Evolutionary conservation across 2,797 vertebrate genomes (phyloP).

Genomic region (Artibeus lituratus): DNA sequence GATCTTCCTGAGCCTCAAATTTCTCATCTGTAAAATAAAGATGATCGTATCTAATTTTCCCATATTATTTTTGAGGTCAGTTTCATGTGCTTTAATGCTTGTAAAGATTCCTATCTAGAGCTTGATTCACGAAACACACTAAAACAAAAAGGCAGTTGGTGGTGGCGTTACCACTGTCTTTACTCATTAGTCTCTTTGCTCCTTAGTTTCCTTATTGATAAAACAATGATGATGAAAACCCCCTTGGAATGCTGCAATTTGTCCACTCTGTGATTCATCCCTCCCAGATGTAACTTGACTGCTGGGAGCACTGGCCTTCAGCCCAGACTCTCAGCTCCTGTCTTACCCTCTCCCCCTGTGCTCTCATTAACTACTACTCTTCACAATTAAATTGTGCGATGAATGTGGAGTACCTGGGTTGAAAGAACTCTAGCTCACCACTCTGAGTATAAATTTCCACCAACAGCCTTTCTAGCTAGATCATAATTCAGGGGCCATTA

Average conservation of each 20-base stretch:
- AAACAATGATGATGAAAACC: constrained; percentile 24
- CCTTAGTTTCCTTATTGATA: constrained; percentile 6
- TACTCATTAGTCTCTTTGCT: not conserved
- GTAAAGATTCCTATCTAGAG: not conserved
- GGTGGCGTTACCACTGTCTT: not conserved
- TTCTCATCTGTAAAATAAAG: not conserved
- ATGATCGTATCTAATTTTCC: not conserved
- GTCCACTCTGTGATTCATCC: constrained; percentile 11
- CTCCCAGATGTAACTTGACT: constrained; percentile 19
- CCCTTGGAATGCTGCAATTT: not conserved
- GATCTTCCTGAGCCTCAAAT: not conserved
- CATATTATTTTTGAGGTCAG: not conserved
- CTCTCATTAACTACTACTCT: constrained; percentile 57
- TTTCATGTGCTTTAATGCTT: not conserved
- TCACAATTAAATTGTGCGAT: constrained; percentile 63
- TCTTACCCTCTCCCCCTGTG: constrained; percentile 34
- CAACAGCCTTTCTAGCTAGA: constrained; percentile 68
- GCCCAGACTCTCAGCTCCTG: not conserved
- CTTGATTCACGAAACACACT: not conserved
- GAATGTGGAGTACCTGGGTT: constrained; percentile 55
- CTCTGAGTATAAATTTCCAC: constrained; percentile 71
- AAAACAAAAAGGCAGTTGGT: not conserved
- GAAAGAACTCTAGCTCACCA: constrained; percentile 40
- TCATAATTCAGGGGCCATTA: constrained; percentile 77
- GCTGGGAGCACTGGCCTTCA: constrained; percentile 7